phyloP scores from a whole-genome alignment of 2,888 invertebrate genomes.

The Tinea trinotella region DNA sequence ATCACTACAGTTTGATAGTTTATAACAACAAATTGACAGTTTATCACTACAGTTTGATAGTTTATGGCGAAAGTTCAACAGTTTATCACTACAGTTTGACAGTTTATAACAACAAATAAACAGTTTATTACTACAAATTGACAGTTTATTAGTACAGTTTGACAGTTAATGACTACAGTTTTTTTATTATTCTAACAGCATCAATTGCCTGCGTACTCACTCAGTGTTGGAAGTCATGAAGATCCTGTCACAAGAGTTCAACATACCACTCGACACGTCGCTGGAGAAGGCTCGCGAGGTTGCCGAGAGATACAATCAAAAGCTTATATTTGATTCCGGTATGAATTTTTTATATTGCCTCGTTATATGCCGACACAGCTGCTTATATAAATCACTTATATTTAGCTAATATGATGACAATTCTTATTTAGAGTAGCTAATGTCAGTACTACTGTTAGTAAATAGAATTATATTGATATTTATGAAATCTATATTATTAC shows the following conservation, averaged over 20 bases:
- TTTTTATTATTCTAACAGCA: slow-evolving; percentile 68
- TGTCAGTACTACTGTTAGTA: too few relatives aligned
- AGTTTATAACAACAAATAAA: too few relatives aligned
- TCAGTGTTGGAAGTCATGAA: slow-evolving; percentile 80
- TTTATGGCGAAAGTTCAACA: too few relatives aligned
- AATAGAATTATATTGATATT: too few relatives aligned
- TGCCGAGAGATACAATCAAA: slow-evolving; percentile 77
- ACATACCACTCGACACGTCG: slow-evolving; percentile 40
- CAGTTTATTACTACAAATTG: background rate
- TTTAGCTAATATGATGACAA: too few relatives aligned
- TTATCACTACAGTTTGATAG: too few relatives aligned
- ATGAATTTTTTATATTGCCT: background rate
- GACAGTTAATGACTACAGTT: background rate
- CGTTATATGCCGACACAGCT: background rate
- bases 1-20: too few relatives aligned
- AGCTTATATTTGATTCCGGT: slow-evolving; percentile 82
- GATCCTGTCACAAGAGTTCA: slow-evolving; percentile 42
- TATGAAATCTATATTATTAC: too few relatives aligned
- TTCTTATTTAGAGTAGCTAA: too few relatives aligned
- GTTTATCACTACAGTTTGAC: too few relatives aligned
- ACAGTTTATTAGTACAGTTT: background rate
- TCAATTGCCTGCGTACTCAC: slow-evolving; percentile 86
- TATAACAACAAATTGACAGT: too few relatives aligned
- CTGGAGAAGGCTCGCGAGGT: slow-evolving; percentile 53
- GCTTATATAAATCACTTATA: too few relatives aligned